These are phyloP conservation scores for Castor canadensis DNA, from an alignment of 2,113 vertebrate genomes.

Conservation along the genomic window DNA sequence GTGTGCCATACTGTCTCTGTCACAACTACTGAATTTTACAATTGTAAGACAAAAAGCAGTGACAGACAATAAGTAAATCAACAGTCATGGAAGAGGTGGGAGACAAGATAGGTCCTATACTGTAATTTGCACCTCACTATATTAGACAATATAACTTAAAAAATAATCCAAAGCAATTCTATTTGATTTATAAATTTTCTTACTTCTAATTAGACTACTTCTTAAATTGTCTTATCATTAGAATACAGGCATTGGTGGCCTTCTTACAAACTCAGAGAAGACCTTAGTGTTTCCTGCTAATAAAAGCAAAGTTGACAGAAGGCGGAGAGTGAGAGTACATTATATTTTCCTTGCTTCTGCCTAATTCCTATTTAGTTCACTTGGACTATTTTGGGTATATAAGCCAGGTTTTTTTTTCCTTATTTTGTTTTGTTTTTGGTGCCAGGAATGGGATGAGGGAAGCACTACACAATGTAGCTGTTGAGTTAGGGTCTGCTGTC, in stretches of 20 bases:
- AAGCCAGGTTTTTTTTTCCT: not conserved
- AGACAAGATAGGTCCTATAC: not conserved
- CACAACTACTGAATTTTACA: not conserved
- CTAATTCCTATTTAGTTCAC: not conserved
- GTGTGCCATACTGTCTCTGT: not conserved
- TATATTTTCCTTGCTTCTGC: not conserved
- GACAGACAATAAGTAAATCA: not conserved
- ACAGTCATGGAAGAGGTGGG: not conserved
- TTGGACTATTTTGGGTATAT: not conserved
- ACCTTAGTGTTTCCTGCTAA: not conserved
- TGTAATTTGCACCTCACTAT: not conserved
- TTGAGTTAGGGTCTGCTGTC: not conserved
- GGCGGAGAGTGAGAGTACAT: not conserved
- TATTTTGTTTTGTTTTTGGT: not conserved
- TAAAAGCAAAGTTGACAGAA: not conserved
- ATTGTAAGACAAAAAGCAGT: not conserved
- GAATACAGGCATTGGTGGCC: not conserved
- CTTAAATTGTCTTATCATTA: not conserved
- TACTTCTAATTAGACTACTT: not conserved
- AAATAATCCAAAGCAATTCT: not conserved
- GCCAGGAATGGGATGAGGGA: not conserved
- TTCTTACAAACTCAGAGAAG: not conserved
- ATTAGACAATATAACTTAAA: not conserved
- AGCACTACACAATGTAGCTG: not conserved
- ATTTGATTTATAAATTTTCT: constrained; percentile 6